Evolutionary conservation across 2,797 vertebrate species (phyloP).

Genomic region (Sparus aurata): DNA sequence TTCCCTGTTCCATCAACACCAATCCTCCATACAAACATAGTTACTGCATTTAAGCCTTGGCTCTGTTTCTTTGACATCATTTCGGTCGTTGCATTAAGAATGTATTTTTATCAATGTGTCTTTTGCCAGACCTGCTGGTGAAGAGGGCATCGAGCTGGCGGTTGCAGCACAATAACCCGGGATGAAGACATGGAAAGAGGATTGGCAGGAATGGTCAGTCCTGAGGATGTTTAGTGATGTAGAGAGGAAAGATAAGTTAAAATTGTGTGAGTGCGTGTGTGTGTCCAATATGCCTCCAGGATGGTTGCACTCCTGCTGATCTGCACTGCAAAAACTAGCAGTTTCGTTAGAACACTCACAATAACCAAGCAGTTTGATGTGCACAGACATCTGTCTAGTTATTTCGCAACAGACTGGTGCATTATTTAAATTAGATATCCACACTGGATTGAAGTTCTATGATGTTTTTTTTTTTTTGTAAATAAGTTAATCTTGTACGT

Average conservation of each 20-base stretch:
- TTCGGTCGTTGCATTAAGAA: slow-evolving; percentile 5
- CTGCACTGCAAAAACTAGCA: slow-evolving; percentile 14
- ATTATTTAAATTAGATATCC: slow-evolving; percentile 8
- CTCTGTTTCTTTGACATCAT: background rate
- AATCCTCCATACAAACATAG: background rate
- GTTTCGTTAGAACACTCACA: slow-evolving; percentile 1
- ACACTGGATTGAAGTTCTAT: slow-evolving; percentile 8
- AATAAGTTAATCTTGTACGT: background rate
- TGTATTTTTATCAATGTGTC: background rate
- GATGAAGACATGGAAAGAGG: slow-evolving; percentile 27
- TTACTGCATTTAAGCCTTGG: background rate
- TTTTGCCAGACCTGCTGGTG: slow-evolving; percentile 11
- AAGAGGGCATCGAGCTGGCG: background rate
- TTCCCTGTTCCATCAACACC: background rate
- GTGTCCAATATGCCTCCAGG: slow-evolving; percentile 33
- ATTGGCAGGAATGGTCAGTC: slow-evolving; percentile 27
- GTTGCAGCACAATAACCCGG: background rate
- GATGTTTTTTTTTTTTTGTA: background rate
- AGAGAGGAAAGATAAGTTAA: slow-evolving; percentile 33
- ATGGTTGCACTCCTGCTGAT: slow-evolving; percentile 17
- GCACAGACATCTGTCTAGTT: background rate
- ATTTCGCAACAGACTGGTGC: slow-evolving; percentile 2
- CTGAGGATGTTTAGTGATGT: slow-evolving; percentile 31
- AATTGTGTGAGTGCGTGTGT: slow-evolving; percentile 22
- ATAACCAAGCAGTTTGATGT: slow-evolving; percentile 1